Evolutionary conservation across 2,113 vertebrate species (phyloP), one percentile per base, ranked within the genome.

Genomic region (cattle (Bos taurus)): DNA sequence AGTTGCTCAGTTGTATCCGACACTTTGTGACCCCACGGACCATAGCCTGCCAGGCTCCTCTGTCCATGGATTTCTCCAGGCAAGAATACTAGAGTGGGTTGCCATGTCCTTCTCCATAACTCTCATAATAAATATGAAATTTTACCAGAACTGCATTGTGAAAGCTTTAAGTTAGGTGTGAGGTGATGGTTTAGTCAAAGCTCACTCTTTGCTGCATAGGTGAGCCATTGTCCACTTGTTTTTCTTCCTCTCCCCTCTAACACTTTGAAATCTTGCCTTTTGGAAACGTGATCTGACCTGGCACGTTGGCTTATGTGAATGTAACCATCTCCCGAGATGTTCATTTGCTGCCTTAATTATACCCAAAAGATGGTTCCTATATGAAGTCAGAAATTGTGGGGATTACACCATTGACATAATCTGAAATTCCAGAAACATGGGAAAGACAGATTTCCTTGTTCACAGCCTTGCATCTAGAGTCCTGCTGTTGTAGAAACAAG

Each of bases 261-360:
- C 25, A 26, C 90, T 74, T 98, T 93, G 95, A 64, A 98, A 95
- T 71, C 67, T 83, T 71, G 95, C 98, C 93, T 97, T 52, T 91
- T 98, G 98, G 98, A 98, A 48, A 98, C 97, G 9, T 0, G 10
- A 95, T 97, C 95, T 95, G 94, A 78, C 60, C 36, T 92, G 83
- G 62, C 93, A 74, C 43, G 43, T 54, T 77, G 92, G 87, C 83
- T 98, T 98, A 93, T 95, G 94, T 98, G 93, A 94, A 71, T 74
- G 87, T 98, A 96, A 98, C 95, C 83, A 67, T 46, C 74, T 46
- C 40, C 74, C 3, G 1, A 78, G 43, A 43, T 3, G 26, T 98
- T 98, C 97, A 98, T 98, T 98, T 98, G 95, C 94, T 12, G 12
- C 88, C 91, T 46, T 93, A 96, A 78, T 97, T 97, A 95, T 88